These are phyloP conservation scores for Ammodytes marinus DNA, from an alignment of 2,113 vertebrate genomes.

Conservation along the genomic window DNA sequence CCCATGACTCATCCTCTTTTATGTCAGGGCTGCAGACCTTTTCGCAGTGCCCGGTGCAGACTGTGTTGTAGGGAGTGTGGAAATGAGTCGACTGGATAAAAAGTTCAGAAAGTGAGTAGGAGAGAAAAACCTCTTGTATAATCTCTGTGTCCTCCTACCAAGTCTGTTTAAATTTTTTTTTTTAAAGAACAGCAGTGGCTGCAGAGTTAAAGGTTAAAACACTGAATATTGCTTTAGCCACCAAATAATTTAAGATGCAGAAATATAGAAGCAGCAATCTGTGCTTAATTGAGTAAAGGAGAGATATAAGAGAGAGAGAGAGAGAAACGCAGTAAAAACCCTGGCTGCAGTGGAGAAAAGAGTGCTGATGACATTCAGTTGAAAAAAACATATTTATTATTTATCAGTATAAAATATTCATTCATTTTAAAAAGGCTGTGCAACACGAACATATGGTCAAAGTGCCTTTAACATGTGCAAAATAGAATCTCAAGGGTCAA, in stretches of 20 bases:
- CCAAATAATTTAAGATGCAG: slow-evolving; percentile 61
- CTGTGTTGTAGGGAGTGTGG: slow-evolving; percentile 40
- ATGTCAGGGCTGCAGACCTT: slow-evolving; percentile 40
- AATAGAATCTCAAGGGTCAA: slow-evolving; percentile 68
- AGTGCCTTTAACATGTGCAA: slow-evolving; percentile 80
- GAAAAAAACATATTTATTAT: slow-evolving; percentile 80
- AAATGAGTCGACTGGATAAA: slow-evolving; percentile 14
- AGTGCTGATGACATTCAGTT: slow-evolving; percentile 63
- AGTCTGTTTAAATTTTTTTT: slow-evolving; percentile 16
- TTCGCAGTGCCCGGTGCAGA: background rate
- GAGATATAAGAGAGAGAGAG: background rate
- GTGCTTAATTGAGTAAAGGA: slow-evolving; percentile 21
- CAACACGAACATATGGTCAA: slow-evolving; percentile 75
- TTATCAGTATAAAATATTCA: slow-evolving; percentile 83
- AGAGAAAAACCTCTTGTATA: slow-evolving; percentile 62
- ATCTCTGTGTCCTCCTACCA: slow-evolving; percentile 32
- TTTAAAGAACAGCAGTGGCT: slow-evolving; percentile 3
- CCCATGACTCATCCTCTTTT: slow-evolving; percentile 54
- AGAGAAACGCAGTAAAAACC: slow-evolving; percentile 50
- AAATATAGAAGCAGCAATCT: slow-evolving; percentile 8
- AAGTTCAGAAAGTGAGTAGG: slow-evolving; percentile 49
- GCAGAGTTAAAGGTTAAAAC: slow-evolving; percentile 11
- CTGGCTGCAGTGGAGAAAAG: slow-evolving; percentile 41
- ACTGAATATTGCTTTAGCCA: slow-evolving; percentile 9
- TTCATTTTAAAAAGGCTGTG: slow-evolving; percentile 79